These are phyloP conservation scores for Thymallus thymallus DNA, from an alignment of 2,113 vertebrate genomes.

Conservation along the genomic window DNA sequence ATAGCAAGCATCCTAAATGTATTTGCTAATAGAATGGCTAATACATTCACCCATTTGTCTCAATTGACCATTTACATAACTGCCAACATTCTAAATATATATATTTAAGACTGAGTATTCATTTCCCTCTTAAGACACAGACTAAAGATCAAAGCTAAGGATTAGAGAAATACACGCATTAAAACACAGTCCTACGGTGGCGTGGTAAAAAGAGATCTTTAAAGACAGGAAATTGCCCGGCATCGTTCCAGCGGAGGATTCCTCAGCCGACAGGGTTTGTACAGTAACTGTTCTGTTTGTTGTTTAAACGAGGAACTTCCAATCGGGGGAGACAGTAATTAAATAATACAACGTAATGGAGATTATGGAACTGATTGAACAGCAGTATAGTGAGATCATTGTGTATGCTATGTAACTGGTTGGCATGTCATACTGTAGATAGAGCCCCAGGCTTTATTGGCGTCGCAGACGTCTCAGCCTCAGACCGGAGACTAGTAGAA, in stretches of 20 bases:
- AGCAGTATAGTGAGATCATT: background rate
- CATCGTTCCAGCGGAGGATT: background rate
- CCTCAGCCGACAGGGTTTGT: background rate
- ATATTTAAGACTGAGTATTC: background rate
- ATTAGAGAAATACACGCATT: background rate
- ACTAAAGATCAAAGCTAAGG: background rate
- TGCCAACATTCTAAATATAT: background rate
- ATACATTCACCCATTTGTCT: background rate
- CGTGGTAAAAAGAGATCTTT: background rate
- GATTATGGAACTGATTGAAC: background rate
- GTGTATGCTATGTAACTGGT: no score
- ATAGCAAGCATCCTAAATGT: background rate
- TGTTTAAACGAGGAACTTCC: background rate
- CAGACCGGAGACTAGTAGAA: background rate
- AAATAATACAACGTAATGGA: background rate
- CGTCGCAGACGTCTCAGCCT: background rate
- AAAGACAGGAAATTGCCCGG: background rate
- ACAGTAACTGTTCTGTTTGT: background rate
- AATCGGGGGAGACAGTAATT: background rate
- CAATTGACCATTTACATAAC: background rate
- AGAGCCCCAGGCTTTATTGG: background rate
- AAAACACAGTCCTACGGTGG: background rate
- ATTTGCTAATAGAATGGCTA: conserved; percentile 1
- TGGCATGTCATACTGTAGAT: no score
- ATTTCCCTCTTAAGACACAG: background rate